Evolutionary conservation across 2,888 invertebrate species (phyloP).

Genomic region (Vanessa cardui): DNA sequence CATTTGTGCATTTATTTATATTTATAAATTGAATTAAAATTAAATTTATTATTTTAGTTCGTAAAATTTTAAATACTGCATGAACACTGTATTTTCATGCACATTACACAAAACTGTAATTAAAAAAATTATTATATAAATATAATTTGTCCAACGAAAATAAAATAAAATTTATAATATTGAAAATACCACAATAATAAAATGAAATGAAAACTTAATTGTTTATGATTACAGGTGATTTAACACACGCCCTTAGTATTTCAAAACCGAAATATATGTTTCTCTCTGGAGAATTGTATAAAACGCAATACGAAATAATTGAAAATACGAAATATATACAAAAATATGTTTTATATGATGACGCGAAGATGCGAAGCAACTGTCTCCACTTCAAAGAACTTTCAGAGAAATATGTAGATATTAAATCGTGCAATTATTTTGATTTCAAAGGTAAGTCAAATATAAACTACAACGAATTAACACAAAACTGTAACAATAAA

Average conservation of each 20-base stretch:
- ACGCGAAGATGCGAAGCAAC: conserved; percentile 15
- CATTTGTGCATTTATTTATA: too few relatives aligned
- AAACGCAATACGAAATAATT: conserved; percentile 50
- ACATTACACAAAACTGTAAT: too few relatives aligned
- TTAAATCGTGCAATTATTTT: conserved; percentile 47
- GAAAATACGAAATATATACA: conserved; percentile 45
- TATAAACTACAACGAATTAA: too few relatives aligned
- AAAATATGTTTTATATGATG: conserved; percentile 53
- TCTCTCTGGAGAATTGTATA: conserved; percentile 54
- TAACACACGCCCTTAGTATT: conserved; percentile 58
- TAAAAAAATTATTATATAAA: too few relatives aligned
- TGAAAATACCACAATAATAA: too few relatives aligned
- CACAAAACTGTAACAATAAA: neutral
- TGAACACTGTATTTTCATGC: too few relatives aligned
- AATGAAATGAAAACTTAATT: neutral
- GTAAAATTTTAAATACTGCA: too few relatives aligned
- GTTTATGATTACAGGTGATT: conserved; percentile 55
- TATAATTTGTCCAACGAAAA: too few relatives aligned
- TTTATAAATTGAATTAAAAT: too few relatives aligned
- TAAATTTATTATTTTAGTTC: too few relatives aligned
- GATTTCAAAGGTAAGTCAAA: conserved; percentile 52
- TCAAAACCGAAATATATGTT: conserved; percentile 64
- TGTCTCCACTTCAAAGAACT: conserved; percentile 50
- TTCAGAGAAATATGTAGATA: conserved; percentile 43
- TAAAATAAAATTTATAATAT: too few relatives aligned